Percentiles rank a stretch among this genome's conserved stretches.
phyloP scores from a whole-genome alignment of 2,797 vertebrate species.

The Garrulus glandarius region DNA sequence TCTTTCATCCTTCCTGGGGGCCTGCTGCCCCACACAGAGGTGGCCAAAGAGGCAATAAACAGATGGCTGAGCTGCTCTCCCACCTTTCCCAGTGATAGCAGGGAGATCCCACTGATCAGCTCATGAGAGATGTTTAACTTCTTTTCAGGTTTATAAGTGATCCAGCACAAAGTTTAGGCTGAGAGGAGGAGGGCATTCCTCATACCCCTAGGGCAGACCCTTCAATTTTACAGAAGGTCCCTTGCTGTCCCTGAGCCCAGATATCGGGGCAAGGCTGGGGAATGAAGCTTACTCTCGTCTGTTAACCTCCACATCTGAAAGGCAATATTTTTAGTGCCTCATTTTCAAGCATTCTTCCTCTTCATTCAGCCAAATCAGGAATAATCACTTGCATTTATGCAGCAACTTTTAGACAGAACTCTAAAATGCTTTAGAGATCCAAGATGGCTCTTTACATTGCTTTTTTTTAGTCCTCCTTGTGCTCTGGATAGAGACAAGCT shows the following conservation, averaged over 20 bases:
- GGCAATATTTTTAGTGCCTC: constrained; percentile 34
- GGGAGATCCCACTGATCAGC: background rate
- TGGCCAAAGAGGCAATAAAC: background rate
- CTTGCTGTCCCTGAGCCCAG: background rate
- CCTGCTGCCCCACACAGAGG: background rate
- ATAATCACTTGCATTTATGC: constrained; percentile 48
- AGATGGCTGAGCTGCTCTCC: background rate
- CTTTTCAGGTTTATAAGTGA: background rate
- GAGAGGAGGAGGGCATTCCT: background rate
- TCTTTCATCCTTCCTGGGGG: background rate
- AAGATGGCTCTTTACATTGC: constrained; percentile 2
- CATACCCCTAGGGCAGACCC: background rate
- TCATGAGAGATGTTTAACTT: background rate
- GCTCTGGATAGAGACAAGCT: constrained; percentile 9
- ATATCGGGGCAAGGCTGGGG: accelerated
- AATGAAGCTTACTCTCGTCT: background rate
- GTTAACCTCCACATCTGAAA: constrained; percentile 13
- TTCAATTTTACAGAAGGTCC: background rate
- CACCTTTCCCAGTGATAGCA: background rate
- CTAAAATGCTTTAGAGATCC: constrained; percentile 3
- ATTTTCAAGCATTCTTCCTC: constrained; percentile 45
- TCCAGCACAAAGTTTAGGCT: background rate
- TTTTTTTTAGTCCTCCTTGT: background rate
- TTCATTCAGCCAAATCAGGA: constrained; percentile 43
- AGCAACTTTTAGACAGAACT: constrained; percentile 9